Evolutionary conservation across 2,113 vertebrate genomes (phyloP).

Genomic region (Bombycilla garrulus): DNA sequence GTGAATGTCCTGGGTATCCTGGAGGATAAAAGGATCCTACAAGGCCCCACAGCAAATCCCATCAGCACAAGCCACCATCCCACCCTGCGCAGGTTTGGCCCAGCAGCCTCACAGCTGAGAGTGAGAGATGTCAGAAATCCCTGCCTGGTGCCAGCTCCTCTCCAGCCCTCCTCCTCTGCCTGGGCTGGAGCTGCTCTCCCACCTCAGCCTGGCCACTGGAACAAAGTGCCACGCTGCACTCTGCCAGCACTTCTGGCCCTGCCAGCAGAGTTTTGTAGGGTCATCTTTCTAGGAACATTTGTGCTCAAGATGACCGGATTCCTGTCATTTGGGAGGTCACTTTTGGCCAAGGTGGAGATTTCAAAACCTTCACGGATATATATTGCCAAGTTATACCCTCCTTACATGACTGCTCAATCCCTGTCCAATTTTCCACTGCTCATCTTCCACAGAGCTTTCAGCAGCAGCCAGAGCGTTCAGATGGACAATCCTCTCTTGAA

Average conservation of each 20-base stretch:
- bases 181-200: neutral
- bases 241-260: neutral
- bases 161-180: neutral
- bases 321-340: neutral
- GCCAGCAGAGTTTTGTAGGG: neutral
- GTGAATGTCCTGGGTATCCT: neutral
- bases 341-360: neutral
- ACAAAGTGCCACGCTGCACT: neutral
- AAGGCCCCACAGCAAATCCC: neutral
- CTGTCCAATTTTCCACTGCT: constrained; percentile 20
- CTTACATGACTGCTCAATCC: neutral
- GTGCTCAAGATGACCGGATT: neutral
- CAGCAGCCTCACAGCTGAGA: neutral
- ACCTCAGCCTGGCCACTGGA: neutral
- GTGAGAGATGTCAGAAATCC: neutral
- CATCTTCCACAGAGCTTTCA: neutral
- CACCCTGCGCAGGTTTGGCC: neutral
- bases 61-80: neutral
- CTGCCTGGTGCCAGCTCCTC: neutral
- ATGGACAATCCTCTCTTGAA: neutral
- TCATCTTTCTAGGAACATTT: constrained; percentile 41
- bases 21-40: too few species aligned
- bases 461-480: neutral
- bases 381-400: constrained; percentile 1
- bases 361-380: neutral